Conservation (phyloP, 2,797 vertebrate genomes). For the Liasis olivaceus region DNA sequence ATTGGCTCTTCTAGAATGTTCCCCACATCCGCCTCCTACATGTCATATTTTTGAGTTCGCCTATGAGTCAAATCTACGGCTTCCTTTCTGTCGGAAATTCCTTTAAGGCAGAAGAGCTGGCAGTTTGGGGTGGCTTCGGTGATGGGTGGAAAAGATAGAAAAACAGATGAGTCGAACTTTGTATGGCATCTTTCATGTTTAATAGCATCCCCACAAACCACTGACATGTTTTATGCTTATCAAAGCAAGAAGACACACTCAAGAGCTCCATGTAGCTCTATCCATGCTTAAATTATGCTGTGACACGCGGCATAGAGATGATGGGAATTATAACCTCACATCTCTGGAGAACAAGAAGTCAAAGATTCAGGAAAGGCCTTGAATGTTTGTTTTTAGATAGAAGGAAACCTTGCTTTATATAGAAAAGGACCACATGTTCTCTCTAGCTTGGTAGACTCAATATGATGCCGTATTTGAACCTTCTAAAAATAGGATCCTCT, state of each 20-base stretch:
- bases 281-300: no score
- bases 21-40: constrained; percentile 4
- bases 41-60: neutral
- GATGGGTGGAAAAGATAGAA: neutral
- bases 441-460: no score
- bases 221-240: neutral
- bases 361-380: no score
- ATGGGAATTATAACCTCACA: no score
- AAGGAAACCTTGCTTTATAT: no score
- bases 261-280: neutral
- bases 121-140: neutral
- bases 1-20: no score
- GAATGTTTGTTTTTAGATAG: no score
- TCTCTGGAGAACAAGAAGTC: no score
- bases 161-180: neutral
- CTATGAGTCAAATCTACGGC: neutral
- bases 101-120: neutral
- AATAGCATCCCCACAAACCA: neutral
- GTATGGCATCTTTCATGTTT: neutral
- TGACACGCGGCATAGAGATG: no score
- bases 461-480: no score
- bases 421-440: no score
- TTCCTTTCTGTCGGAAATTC: neutral
- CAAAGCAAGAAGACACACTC: neutral
- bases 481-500: no score